Conservation (phyloP, 2,888 invertebrate genomes). For the Rhodophaea formosa region DNA sequence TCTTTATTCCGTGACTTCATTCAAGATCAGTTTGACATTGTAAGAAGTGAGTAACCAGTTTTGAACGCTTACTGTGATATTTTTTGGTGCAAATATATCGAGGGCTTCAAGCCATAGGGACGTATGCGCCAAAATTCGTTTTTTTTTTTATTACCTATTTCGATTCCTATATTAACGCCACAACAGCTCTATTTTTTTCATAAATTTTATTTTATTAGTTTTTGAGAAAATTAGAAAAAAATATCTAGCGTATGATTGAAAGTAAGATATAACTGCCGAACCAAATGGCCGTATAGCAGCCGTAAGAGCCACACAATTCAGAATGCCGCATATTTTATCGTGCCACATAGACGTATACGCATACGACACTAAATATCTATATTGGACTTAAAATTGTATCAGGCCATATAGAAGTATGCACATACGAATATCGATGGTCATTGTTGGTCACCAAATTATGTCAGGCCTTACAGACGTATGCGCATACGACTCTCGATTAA, state of each 20-base stretch:
- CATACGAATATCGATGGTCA: no score
- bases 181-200: no score
- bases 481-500: constrained; percentile 8
- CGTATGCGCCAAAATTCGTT: no score
- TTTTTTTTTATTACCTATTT: no score
- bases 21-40: neutral
- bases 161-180: no score
- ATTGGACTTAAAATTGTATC: no score
- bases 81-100: constrained; percentile 42
- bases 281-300: constrained; percentile 7
- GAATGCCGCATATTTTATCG: constrained; percentile 6
- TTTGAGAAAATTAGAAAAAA: no score
- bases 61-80: constrained; percentile 39
- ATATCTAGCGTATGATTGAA: no score
- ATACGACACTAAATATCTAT: constrained; percentile 10
- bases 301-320: constrained; percentile 6
- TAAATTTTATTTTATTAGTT: no score
- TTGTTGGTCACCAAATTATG: neutral
- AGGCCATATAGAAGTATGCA: no score
- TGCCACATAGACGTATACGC: constrained; percentile 18
- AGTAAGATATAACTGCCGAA: no score
- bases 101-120: no score
- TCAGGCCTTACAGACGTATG: constrained; percentile 14
- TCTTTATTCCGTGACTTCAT: neutral
- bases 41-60: constrained; percentile 25